Conservation (phyloP, 1,140 invertebrate species). For the Saxidomus purpurata region DNA sequence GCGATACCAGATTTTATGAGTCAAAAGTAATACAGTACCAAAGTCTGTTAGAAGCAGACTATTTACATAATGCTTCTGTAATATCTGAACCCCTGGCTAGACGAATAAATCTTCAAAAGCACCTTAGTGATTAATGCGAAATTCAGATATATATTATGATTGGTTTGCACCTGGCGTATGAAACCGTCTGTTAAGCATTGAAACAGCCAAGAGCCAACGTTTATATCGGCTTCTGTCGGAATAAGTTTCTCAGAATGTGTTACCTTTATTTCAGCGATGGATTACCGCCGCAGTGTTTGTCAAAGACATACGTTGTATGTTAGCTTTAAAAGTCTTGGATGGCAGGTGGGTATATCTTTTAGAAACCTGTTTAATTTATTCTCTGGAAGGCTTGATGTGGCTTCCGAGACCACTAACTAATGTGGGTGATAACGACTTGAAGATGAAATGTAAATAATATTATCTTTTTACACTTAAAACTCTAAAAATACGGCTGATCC, state of each 20-base stretch:
- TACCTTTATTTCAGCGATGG: conserved; percentile 39
- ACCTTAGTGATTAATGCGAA: not conserved
- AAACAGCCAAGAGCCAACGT: not conserved
- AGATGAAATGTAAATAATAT: too few relatives aligned
- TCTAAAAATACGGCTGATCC: too few relatives aligned
- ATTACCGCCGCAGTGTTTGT: conserved; percentile 88
- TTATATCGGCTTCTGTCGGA: not conserved
- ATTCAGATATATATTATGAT: not conserved
- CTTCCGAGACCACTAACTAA: too few relatives aligned
- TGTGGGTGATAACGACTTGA: too few relatives aligned
- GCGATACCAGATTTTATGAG: too few relatives aligned
- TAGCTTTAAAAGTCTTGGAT: conserved; percentile 98
- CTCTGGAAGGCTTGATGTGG: too few relatives aligned
- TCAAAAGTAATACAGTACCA: too few relatives aligned
- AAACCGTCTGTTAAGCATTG: not conserved
- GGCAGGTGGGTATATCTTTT: conserved; percentile 90
- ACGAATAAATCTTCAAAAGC: not conserved
- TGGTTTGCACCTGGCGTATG: conserved; percentile 4
- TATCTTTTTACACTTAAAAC: too few relatives aligned
- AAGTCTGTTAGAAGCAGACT: too few relatives aligned
- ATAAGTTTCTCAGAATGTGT: not conserved
- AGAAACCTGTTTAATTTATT: too few relatives aligned
- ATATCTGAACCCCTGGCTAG: too few relatives aligned
- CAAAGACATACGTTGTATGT: conserved; percentile 95
- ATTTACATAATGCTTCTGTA: too few relatives aligned